Base-by-base conservation (phyloP, 2,797 vertebrate species). In the Alcedo quadribrachys region DNA sequence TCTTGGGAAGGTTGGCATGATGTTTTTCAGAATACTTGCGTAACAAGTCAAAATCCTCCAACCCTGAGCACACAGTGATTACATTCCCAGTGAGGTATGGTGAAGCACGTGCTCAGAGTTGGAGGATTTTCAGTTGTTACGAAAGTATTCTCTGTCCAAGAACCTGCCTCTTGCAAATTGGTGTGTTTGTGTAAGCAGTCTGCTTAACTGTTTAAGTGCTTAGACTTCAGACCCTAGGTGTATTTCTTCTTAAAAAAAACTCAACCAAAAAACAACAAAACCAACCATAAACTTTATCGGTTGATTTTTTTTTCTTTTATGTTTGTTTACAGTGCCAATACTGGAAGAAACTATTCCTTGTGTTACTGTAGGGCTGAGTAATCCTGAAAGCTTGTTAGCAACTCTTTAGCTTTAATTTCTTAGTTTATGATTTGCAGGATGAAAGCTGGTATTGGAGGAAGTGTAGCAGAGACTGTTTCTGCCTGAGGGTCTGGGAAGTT, bases 121-220 rank as follows among this genome's bases (percentile, higher is more conserved):
- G 81, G 45, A 69, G 76, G 90, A 91, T 85, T 96, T 94, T 77
- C 45, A 22, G 50, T 40, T 75, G 37, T 79, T 93, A 63, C 0
- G 5, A 71, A 91, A 95, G 65, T 82, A 17, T 89, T 74, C 16
- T 63, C 7, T 27, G 13, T 89, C 27, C 43, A 58, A 21, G 89
- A 84, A 48, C 51, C 50, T 81, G 21, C 50, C 57, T 87, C 43
- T 68, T 79, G 50, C 40, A 80, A 73, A 40, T 5, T 30, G 24
- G 11, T 28, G 27, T 71, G 46, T 62, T 90, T 87, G 62, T 78
- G 54, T 87, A 77, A 90, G 81, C 62, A 81, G 69, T 62, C 60
- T 81, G 73, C 71, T 78, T 89, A 76, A 71, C 58, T 92, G 65
- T 87, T 84, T 43, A 80, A 77, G 75, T 77, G 25, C 75, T 77